phyloP scores from a whole-genome alignment of 2,113 vertebrate species.

The Lepus timidus region DNA sequence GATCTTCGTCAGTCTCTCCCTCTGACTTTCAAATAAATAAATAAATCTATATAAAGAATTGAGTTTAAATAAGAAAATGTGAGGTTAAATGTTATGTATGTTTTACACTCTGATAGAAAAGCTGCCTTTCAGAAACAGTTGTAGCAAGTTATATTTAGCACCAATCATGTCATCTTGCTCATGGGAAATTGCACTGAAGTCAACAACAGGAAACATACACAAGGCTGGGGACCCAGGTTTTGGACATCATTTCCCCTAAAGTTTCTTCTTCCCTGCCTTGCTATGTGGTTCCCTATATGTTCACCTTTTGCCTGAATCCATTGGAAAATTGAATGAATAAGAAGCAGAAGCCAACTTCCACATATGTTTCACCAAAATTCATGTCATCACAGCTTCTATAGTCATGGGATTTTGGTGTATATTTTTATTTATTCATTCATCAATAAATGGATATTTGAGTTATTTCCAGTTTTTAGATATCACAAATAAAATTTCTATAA shows the following conservation, averaged over 20 bases:
- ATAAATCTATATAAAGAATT: neutral
- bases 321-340: neutral
- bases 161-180: neutral
- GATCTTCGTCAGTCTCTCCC: no score
- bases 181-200: neutral
- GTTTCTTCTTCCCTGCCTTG: neutral
- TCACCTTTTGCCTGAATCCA: neutral
- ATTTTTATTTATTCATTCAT: constrained; percentile 26
- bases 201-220: neutral
- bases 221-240: neutral
- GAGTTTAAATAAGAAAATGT: constrained; percentile 8
- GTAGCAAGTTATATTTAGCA: neutral
- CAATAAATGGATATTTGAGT: neutral
- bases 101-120: neutral
- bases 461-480: constrained; percentile 7
- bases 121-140: neutral
- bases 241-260: neutral
- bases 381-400: neutral
- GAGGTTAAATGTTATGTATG: neutral
- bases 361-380: neutral
- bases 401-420: neutral
- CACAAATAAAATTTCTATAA: neutral
- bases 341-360: neutral
- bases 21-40: no score
- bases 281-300: neutral